Evolutionary conservation across 2,888 invertebrate species (phyloP).

Genomic region (Linnaemya vulpina): DNA sequence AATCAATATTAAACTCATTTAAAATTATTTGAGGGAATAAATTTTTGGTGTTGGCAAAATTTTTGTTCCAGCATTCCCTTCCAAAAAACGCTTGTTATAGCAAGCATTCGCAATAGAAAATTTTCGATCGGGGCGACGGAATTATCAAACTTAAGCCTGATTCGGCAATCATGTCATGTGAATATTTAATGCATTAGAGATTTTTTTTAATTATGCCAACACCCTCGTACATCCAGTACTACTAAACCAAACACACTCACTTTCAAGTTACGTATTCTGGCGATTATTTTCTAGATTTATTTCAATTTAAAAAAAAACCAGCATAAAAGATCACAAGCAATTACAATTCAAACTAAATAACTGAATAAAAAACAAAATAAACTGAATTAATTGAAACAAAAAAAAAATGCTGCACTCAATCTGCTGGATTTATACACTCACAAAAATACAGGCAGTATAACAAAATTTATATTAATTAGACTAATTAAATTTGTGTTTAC

Average conservation of each 20-base stretch:
- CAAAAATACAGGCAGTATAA: conserved; percentile 15
- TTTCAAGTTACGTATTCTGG: conserved; percentile 44
- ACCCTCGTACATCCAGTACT: conserved; percentile 26
- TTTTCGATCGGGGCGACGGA: too few relatives aligned
- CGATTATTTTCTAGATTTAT: conserved; percentile 34
- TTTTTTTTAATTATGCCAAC: not conserved
- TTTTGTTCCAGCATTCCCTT: too few relatives aligned
- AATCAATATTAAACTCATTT: too few relatives aligned
- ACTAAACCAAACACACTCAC: conserved; percentile 61
- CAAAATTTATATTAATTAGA: conserved; percentile 58
- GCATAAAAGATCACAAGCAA: conserved; percentile 66
- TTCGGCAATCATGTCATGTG: too few relatives aligned
- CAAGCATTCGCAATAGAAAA: too few relatives aligned
- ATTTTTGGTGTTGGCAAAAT: too few relatives aligned
- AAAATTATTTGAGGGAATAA: too few relatives aligned
- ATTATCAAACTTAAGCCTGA: too few relatives aligned
- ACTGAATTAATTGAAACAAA: conserved; percentile 16
- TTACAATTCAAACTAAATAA: conserved; percentile 40
- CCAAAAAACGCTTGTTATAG: too few relatives aligned
- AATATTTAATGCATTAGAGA: not conserved
- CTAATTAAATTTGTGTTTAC: conserved; percentile 71
- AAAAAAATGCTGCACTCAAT: conserved; percentile 33
- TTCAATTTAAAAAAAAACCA: conserved; percentile 39
- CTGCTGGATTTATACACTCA: conserved; percentile 34
- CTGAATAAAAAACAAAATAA: conserved; percentile 1